phyloP scores from a whole-genome alignment of 1,140 invertebrate species.

The Caenorhabditis latens region DNA sequence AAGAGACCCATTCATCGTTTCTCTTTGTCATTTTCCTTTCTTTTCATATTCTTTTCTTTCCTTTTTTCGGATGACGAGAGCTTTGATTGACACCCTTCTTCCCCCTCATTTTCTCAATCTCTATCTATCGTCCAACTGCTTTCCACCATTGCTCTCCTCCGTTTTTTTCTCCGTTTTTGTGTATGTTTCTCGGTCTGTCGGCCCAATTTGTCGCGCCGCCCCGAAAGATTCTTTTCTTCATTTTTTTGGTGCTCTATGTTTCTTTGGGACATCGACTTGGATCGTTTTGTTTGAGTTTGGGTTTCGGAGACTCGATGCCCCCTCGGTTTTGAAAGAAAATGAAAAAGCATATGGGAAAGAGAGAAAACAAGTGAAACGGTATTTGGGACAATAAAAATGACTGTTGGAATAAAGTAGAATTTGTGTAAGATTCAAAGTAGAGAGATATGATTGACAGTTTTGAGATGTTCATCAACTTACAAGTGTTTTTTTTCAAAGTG shows the following conservation, averaged over 20 bases:
- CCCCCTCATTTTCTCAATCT: constrained; percentile 28
- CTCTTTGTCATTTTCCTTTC: background rate
- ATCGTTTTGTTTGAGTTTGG: constrained; percentile 41
- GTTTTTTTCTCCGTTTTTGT: background rate
- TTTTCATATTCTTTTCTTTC: background rate
- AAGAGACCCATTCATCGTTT: background rate
- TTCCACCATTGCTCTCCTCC: background rate
- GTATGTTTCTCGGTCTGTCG: constrained; percentile 17
- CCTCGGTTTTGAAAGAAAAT: background rate
- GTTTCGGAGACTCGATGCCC: background rate
- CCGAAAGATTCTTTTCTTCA: background rate
- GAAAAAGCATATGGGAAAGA: background rate
- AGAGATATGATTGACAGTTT: too few species aligned
- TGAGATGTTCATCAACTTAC: too few species aligned
- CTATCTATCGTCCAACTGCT: background rate
- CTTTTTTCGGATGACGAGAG: constrained; percentile 34
- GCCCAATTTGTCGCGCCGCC: constrained; percentile 35
- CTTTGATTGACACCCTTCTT: constrained; percentile 41
- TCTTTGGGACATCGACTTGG: constrained; percentile 27
- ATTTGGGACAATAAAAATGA: background rate
- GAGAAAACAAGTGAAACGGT: constrained; percentile 5
- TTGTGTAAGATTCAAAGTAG: background rate
- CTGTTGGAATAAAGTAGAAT: background rate
- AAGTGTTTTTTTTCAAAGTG: too few species aligned
- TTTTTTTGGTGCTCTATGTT: background rate